These are phyloP conservation scores for Neoitamus cyanurus DNA, from an alignment of 2,888 invertebrate species.

Conservation along the genomic window DNA sequence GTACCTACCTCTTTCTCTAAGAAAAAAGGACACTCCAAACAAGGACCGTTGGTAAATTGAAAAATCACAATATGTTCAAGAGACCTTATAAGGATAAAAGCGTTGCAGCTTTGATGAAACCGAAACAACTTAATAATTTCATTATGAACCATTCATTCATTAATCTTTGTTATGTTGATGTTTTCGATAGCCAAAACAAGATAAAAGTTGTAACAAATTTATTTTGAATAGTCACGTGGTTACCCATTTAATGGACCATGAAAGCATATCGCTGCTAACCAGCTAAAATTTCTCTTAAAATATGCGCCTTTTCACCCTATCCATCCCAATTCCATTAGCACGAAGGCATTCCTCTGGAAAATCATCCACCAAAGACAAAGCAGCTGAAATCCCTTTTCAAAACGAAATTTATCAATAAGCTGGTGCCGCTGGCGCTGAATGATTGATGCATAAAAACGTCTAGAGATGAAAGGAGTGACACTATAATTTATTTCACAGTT, in stretches of 20 bases:
- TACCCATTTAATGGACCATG: neutral
- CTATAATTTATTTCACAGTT: slow-evolving; percentile 22
- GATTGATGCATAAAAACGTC: slow-evolving; percentile 1
- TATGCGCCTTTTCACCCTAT: neutral
- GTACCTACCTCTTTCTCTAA: too few relatives aligned
- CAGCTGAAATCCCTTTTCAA: slow-evolving; percentile 1
- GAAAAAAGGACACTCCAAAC: too few relatives aligned
- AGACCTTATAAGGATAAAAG: too few relatives aligned
- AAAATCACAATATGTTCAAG: too few relatives aligned
- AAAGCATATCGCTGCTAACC: neutral
- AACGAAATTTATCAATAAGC: neutral
- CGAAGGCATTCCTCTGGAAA: neutral
- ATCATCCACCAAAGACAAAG: neutral
- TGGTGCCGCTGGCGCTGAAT: neutral
- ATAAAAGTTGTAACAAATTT: neutral
- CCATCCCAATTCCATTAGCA: neutral
- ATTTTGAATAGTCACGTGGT: neutral
- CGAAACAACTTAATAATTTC: too few relatives aligned
- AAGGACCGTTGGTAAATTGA: too few relatives aligned
- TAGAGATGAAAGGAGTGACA: slow-evolving; percentile 18
- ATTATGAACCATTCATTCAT: too few relatives aligned
- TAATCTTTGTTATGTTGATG: too few relatives aligned
- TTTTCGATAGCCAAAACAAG: too few relatives aligned
- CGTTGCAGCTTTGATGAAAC: too few relatives aligned
- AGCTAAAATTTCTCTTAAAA: neutral